Conservation (phyloP, 2,888 invertebrate genomes). For the Watsonalla cultraria region DNA sequence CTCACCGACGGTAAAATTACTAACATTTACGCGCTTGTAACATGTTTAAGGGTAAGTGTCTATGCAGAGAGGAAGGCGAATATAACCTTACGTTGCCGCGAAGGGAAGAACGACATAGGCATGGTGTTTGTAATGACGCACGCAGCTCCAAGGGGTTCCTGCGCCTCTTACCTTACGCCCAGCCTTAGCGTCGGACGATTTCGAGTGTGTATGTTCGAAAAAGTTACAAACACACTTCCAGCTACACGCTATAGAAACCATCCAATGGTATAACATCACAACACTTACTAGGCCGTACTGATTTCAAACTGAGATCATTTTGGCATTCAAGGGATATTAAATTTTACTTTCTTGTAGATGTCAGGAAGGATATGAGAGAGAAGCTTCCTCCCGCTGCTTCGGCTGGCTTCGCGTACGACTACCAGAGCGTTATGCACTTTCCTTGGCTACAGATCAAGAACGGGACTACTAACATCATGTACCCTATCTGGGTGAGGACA, state of each 20-base stretch:
- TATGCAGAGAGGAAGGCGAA: too few relatives aligned
- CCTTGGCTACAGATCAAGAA: constrained; percentile 68
- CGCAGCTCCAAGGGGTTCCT: too few relatives aligned
- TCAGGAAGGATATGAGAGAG: constrained; percentile 42
- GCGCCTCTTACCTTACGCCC: too few relatives aligned
- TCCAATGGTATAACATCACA: too few relatives aligned
- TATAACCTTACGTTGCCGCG: not conserved
- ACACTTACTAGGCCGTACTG: too few relatives aligned
- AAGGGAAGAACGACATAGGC: not conserved
- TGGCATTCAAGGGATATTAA: too few relatives aligned
- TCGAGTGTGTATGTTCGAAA: too few relatives aligned
- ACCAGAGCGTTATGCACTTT: constrained; percentile 71
- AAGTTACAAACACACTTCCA: too few relatives aligned
- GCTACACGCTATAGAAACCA: too few relatives aligned
- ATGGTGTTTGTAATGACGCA: not conserved
- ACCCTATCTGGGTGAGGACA: constrained; percentile 64
- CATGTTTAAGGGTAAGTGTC: too few relatives aligned
- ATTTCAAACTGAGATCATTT: not conserved
- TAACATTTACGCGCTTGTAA: not conserved
- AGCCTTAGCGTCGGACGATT: too few relatives aligned
- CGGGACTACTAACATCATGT: constrained; percentile 62
- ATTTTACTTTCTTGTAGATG: constrained; percentile 26
- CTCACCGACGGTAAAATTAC: constrained; percentile 44
- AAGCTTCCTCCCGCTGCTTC: constrained; percentile 58
- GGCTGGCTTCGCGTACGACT: constrained; percentile 59